Base-by-base conservation (phyloP, 2,888 invertebrate species). In the Thereva unica region DNA sequence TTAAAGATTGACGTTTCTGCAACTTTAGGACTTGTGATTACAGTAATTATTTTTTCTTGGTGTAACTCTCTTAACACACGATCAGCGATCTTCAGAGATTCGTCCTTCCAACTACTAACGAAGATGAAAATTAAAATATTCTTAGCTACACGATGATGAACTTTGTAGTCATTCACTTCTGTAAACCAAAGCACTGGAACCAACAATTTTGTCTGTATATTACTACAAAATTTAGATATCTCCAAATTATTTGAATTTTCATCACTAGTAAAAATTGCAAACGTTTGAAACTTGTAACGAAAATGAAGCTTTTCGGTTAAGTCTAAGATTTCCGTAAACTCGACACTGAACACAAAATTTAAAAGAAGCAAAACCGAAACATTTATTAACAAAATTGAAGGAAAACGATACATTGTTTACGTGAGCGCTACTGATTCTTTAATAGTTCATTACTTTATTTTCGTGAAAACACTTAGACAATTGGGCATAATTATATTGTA, bases 21-120 rank as follows among this genome's bases (percentile, higher is more conserved):
- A 41, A 41, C 5, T 50, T 23, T 35, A 34, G 50, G n/a, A 35
- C 5, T 23, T 23, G 23, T 23, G 4, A 61, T 34, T 7, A 61
- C 40, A 35, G 50, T 34, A 2, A 61, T 41, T 12, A 41, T 50
- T 61, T 50, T 49, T 6, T 49, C 49, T n/a, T 50, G 9, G 5
- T 40, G 23, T 41, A 61, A 50, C 23, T 50, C 61, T 10, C 41
- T 45, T 8, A 61, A n/a, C 12, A 41, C 37, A 9, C 4, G 10
- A 47, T 35, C 47, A n/a, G 38, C 47, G 10, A 10, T 10, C 12
- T 59, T 47, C 12, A 4, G 9, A 5, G 47, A 38, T 5, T 35
- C 37, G 12, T 59, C 57, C 12, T 37, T 37, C 9, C 45, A 47
- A 5, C 8, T 37, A 6, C 38, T 41, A 7, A 59, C 8, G 38